Percentiles rank a stretch among this genome's conserved stretches.
Conservation (phyloP, 2,888 invertebrate genomes). For the Cryptocheilus praepositus region DNA sequence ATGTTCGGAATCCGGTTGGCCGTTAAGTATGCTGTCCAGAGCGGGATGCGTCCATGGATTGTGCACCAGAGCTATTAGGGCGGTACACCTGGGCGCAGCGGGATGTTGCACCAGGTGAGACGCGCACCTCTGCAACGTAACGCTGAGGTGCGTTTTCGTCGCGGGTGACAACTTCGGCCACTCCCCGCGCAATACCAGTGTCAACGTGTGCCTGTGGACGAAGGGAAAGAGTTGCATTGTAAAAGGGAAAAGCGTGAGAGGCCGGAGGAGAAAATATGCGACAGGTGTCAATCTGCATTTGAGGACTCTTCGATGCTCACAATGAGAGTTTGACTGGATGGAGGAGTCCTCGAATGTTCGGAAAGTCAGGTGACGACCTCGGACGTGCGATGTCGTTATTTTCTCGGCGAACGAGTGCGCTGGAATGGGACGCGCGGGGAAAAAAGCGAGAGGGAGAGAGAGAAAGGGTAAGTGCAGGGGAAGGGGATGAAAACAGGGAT, state of each 20-base stretch:
- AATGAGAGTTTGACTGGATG: too few relatives aligned
- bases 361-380: too few relatives aligned
- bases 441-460: constrained; percentile 4
- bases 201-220: constrained; percentile 67
- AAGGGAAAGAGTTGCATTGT: too few relatives aligned
- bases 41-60: constrained; percentile 76
- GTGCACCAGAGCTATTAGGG: constrained; percentile 77
- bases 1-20: constrained; percentile 71
- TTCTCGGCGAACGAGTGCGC: too few relatives aligned
- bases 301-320: too few relatives aligned
- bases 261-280: neutral
- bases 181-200: constrained; percentile 77
- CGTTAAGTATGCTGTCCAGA: constrained; percentile 73
- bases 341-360: too few relatives aligned
- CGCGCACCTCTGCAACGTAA: constrained; percentile 74
- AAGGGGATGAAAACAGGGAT: constrained; percentile 16
- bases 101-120: constrained; percentile 73
- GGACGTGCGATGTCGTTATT: too few relatives aligned
- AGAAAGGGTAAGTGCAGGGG: neutral
- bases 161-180: constrained; percentile 77
- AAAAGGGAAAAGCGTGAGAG: neutral
- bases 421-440: neutral
- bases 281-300: neutral
- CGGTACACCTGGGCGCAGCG: constrained; percentile 77
- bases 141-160: constrained; percentile 74